Base-by-base conservation (phyloP, 2,888 invertebrate species). In the Cistogaster globosa region DNA sequence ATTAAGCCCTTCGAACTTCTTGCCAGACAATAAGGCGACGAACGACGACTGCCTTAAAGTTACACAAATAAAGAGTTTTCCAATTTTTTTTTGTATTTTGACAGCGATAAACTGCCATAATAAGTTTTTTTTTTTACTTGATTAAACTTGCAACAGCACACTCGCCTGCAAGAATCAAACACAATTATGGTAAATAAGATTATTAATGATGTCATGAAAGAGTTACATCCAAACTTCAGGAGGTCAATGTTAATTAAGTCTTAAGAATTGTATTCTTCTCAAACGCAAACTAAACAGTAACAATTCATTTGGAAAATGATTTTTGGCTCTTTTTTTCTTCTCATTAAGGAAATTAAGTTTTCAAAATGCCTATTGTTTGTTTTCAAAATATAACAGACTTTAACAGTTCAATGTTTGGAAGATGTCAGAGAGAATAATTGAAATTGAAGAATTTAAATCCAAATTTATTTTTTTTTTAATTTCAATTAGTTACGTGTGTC, bases 141-240 rank as follows among this genome's bases (percentile, higher is more conserved):
- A 82, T 82, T 82, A 71, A 82, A 82, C 82, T 76, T 51, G 36
- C 32, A 67, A 42, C 53, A 36, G 16, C 20, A 9, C 16, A 18
- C n/a, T 14, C 45, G 32, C 57, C 42, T 12, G 3, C 45, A 63
- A 26, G 26, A 26, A 48, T 58, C 38, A 36, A 32, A 45, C 42
- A 22, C 14, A 20, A 48, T 76, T 65, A 67, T 80, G 71, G 1
- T 67, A 74, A 76, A 82, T 58, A 51, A 69, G 69, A 76, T 82
- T 82, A 82, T 82, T 82, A 82, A 82, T 82, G 82, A 82, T 82
- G 69, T 68, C 60, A 53, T 55, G 36, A 74, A 80, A 71, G 72
- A 80, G 63, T 76, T 75, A 45, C 16, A 18, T 9, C 9, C 14
- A 63, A n/a, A 22, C 38, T 48, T 82, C 58, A 55, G 76, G 69